Conservation (phyloP, 2,113 vertebrate genomes). For the Cheilinus undulatus region DNA sequence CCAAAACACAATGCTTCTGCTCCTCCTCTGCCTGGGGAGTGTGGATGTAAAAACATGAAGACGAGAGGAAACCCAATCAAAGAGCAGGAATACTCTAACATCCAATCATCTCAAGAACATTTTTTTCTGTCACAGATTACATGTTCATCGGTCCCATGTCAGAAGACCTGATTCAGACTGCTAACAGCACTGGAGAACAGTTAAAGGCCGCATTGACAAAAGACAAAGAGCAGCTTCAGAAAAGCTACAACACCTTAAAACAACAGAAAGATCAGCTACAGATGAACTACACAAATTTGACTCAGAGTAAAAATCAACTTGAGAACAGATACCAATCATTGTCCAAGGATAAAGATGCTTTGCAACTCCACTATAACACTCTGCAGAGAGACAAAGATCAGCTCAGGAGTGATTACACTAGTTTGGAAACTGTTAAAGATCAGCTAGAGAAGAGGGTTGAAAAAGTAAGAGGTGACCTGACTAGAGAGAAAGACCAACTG, state of each 20-base stretch:
- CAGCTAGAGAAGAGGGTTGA: background rate
- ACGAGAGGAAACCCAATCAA: no score
- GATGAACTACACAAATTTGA: background rate
- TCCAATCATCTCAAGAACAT: no score
- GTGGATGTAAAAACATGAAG: no score
- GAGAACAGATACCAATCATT: slow-evolving; percentile 8
- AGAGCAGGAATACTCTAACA: no score
- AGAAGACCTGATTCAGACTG: background rate
- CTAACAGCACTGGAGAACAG: background rate
- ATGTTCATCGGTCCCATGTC: background rate
- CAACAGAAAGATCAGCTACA: background rate
- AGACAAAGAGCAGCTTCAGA: background rate
- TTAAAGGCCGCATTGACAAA: background rate
- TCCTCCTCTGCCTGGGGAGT: no score
- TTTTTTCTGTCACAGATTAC: no score
- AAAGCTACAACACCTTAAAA: background rate
- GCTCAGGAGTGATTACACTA: slow-evolving; percentile 5
- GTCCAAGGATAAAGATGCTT: background rate
- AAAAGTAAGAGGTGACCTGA: slow-evolving; percentile 3
- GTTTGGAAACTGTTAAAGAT: background rate
- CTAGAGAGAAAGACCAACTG: slow-evolving; percentile 4
- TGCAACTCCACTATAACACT: background rate
- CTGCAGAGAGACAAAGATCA: background rate
- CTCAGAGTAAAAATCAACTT: background rate
- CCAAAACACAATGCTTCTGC: no score